Base-by-base conservation (phyloP, 2,113 vertebrate species). In the Chloropsis hardwickii region DNA sequence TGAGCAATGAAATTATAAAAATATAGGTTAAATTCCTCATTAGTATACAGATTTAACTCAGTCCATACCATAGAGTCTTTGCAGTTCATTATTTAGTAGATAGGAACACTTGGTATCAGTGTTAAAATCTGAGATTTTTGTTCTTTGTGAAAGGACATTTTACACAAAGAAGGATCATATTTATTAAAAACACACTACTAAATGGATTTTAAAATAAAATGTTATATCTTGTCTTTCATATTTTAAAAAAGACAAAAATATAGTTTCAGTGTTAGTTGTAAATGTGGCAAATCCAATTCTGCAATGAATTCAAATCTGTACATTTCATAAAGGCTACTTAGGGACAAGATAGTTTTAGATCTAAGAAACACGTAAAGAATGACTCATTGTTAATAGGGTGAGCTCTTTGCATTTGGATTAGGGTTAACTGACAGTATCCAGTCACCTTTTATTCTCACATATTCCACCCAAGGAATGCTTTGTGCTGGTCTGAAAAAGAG, bases 401-500 rank as follows among this genome's bases (percentile, higher is more conserved):
- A 97, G 93, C 86, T 96, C 97, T 98, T 97, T 97, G 96, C 97
- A 98, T 97, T 97, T 97, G 97, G 97, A 97, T 98, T 96, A 98
- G 96, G 97, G 95, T 96, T 97, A 96, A 97, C 94, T 93, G 95
- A 95, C 95, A 94, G 97, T 83, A 93, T 95, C 97, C 95, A 57
- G 73, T 97, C 96, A 94, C 95, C 94, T 96, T 97, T 97, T 94
- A 94, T 94, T 96, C 84, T 35, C 22, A 94, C 82, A 82, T 94
- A 96, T 91, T 87, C 94, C 10, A 95, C 94, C 29, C 37, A 92
- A 95, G 95, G 88, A 95, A 97, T 81, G 95, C 96, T 97, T 97
- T 96, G 95, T 97, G 80, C 88, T 47, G 35, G 79, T 79, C 95
- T 96, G 95, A 96, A 97, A 97, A 97, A 96, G 96, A 91, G 70